These are phyloP conservation scores for Malaclemys terrapin DNA, from an alignment of 2,113 vertebrate species.

Conservation along the genomic window DNA sequence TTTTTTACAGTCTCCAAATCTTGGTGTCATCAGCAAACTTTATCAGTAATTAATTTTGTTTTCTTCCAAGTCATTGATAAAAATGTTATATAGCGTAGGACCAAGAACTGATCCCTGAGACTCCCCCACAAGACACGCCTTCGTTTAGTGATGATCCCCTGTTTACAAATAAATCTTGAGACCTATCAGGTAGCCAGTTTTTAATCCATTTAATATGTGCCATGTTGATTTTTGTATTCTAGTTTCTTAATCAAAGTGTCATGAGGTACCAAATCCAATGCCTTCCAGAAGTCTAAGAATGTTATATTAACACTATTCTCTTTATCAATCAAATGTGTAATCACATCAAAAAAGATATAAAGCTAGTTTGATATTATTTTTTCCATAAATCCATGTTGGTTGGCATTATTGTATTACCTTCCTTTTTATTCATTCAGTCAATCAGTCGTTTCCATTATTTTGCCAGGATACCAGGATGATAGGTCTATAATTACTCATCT, in stretches of 20 bases:
- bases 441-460: slow-evolving; percentile 47
- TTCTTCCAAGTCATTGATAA: background rate
- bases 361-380: slow-evolving; percentile 57
- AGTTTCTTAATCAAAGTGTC: slow-evolving; percentile 27
- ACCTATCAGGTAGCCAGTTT: background rate
- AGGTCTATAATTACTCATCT: slow-evolving; percentile 53
- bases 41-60: background rate
- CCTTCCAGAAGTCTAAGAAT: background rate
- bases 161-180: background rate
- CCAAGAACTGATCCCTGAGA: background rate
- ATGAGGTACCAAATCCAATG: background rate
- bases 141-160: background rate
- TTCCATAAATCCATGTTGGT: slow-evolving; percentile 66
- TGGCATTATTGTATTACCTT: slow-evolving; percentile 62
- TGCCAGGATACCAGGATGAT: slow-evolving; percentile 46
- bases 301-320: slow-evolving; percentile 28
- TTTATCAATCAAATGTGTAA: slow-evolving; percentile 46
- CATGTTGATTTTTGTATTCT: background rate
- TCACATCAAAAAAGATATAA: slow-evolving; percentile 49
- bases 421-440: slow-evolving; percentile 58
- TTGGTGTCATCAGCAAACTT: background rate
- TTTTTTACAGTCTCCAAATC: background rate
- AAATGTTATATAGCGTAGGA: background rate
- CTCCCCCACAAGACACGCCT: background rate
- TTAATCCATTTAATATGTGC: background rate